Base-by-base conservation (phyloP, 2,888 invertebrate species). In the Lathronympha strigana region DNA sequence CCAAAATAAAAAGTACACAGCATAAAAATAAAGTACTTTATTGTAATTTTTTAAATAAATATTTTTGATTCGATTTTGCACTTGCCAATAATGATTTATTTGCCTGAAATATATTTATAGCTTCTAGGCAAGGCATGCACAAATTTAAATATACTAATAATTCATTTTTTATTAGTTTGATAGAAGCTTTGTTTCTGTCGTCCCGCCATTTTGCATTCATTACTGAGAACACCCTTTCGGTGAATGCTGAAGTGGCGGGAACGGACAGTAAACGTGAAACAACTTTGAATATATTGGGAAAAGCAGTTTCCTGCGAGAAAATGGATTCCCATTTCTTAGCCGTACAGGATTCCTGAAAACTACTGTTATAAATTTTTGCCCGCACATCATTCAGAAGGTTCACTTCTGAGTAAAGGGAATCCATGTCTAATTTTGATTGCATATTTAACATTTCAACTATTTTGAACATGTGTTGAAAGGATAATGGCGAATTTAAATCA, bases 151-250 rank as follows among this genome's bases (percentile, higher is more conserved):
- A 49, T 8, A 28, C n/a, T 15, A 28, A 9, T 15, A 49, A 2
- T 2, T 28, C 15, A 8, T 49, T 49, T 15, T 6, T 4, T 19
- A 43, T 43, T 2, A 43, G 11, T 3, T 43, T 43, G 8, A 25
- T 15, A 0, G 49, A 49, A n/a, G 13, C 23, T 25, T 47, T 47
- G 5, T 47, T 47, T 47, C 47, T 47, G n/a, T 47, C 47, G 6
- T 23, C 23, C 23, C 47, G 47, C 47, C 47, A 47, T 6, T 47
- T 47, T 23, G 23, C 23, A 47, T 47, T 47, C 23, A 47, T 38
- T 15, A 38, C 38, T 4, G 36, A 36, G 13, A 36, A 36, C 36
- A 36, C 36, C 15, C 38, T 38, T 15, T 38, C 38, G 3, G 38
- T 38, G 15, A 38, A 38, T 38, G 38, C 38, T 13, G 33, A 33